Evolutionary conservation across 2,113 vertebrate genomes (phyloP).

Genomic region (Pithys albifrons): DNA sequence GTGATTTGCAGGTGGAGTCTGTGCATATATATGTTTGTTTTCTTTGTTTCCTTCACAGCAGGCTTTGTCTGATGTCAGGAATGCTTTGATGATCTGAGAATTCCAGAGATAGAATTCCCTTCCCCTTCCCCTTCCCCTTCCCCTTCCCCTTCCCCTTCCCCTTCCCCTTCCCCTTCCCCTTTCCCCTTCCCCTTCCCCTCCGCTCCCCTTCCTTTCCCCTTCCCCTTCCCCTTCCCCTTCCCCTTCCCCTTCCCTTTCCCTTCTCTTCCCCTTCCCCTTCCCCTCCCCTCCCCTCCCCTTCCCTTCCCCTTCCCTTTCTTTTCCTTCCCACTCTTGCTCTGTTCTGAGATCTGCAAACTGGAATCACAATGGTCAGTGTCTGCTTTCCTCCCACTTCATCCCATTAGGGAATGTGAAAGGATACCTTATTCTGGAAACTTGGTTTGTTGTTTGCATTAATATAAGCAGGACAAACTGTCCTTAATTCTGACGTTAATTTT

Average conservation of each 20-base stretch:
- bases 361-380: not conserved
- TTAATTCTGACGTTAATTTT: not conserved
- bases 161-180: too few species aligned
- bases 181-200: too few species aligned
- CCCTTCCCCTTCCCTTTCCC: too few species aligned
- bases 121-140: too few species aligned
- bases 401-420: not conserved
- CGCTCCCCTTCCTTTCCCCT: too few species aligned
- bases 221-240: too few species aligned
- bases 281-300: too few species aligned
- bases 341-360: not conserved
- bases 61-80: not conserved
- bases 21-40: not conserved
- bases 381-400: not conserved
- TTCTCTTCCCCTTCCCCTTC: too few species aligned
- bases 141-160: too few species aligned
- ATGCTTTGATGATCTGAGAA: not conserved
- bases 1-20: not conserved
- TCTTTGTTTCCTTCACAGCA: not conserved
- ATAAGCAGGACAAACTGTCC: not conserved
- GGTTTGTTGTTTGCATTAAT: not conserved
- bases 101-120: not conserved
- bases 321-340: not conserved
- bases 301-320: too few species aligned
- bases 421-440: not conserved